A percentile compares a stretch with the other conserved stretches of the same genome.
Evolutionary conservation across 2,113 vertebrate genomes (phyloP).

Genomic region (Hippocampus abdominalis): DNA sequence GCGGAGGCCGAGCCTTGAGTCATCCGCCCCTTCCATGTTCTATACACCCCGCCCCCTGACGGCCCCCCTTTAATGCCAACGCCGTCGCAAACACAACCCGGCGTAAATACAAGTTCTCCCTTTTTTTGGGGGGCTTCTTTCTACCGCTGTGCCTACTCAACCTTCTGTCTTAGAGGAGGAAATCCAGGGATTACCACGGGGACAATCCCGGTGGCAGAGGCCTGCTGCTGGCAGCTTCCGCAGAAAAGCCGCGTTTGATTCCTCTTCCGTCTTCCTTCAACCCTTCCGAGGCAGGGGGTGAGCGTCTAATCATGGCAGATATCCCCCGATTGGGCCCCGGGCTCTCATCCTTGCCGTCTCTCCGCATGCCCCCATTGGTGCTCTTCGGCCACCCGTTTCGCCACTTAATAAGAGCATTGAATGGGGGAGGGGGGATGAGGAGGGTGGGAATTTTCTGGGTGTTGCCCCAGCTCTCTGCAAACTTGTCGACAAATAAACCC

Average conservation of each 20-base stretch:
- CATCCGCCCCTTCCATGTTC: slow-evolving; percentile 18
- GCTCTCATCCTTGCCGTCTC: neutral
- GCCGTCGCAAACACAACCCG: slow-evolving; percentile 12
- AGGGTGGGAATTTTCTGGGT: neutral
- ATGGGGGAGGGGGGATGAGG: neutral
- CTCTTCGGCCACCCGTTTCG: slow-evolving; percentile 23
- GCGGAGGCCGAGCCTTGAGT: slow-evolving; percentile 39
- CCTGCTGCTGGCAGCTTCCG: slow-evolving; percentile 55
- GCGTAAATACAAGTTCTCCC: slow-evolving; percentile 11
- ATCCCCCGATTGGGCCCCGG: slow-evolving; percentile 8
- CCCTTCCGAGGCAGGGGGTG: slow-evolving; percentile 27
- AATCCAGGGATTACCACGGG: slow-evolving; percentile 68
- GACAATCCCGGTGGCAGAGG: slow-evolving; percentile 61
- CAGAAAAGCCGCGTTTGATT: slow-evolving; percentile 50
- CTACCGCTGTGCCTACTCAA: slow-evolving; percentile 46
- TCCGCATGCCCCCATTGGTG: slow-evolving; percentile 1
- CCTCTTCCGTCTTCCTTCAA: slow-evolving; percentile 27
- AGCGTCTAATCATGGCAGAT: slow-evolving; percentile 4
- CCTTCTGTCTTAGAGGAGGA: slow-evolving; percentile 60
- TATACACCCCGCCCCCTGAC: slow-evolving; percentile 2
- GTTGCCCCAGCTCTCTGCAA: slow-evolving; percentile 45
- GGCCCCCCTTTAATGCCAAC: slow-evolving; percentile 36
- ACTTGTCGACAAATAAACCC: slow-evolving; percentile 71
- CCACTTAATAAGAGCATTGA: slow-evolving; percentile 49
- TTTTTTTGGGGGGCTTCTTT: slow-evolving; percentile 9